These are phyloP conservation scores for Agrochola lota DNA, from an alignment of 2,888 invertebrate species.

Conservation along the genomic window DNA sequence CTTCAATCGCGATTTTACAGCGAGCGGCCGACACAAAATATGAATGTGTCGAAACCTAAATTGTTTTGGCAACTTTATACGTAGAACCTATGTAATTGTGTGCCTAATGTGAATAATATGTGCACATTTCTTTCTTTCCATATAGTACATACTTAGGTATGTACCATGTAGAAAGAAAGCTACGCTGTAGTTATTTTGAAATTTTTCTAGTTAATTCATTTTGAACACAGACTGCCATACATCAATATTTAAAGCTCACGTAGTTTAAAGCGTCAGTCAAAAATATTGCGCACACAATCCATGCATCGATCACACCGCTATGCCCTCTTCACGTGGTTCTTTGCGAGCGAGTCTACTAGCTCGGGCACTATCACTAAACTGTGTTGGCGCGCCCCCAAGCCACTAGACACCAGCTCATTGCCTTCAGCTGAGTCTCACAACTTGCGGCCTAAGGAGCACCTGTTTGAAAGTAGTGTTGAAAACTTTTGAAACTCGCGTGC, in stretches of 20 bases:
- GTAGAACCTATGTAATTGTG: too few relatives aligned
- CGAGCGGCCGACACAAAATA: too few relatives aligned
- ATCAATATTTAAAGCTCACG: not conserved
- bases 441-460: slow-evolving; percentile 49
- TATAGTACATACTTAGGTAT: not conserved
- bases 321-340: slow-evolving; percentile 24
- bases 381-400: slow-evolving; percentile 53
- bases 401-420: slow-evolving; percentile 44
- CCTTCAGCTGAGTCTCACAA: slow-evolving; percentile 49
- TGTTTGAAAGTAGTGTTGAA: slow-evolving; percentile 39
- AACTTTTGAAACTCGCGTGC: slow-evolving; percentile 27
- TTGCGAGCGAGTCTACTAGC: slow-evolving; percentile 28
- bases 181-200: not conserved
- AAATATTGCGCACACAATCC: not conserved
- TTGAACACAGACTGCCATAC: too few relatives aligned
- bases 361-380: slow-evolving; percentile 24
- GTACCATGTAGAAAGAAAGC: too few relatives aligned
- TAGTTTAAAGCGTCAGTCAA: not conserved
- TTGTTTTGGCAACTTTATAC: too few relatives aligned
- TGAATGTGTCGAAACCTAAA: too few relatives aligned
- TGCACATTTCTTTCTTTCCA: too few relatives aligned
- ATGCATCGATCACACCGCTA: slow-evolving; percentile 24
- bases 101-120: too few relatives aligned
- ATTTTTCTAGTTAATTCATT: not conserved
- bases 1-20: too few relatives aligned